These are phyloP conservation scores for Stylophora pistillata DNA, from an alignment of 64 coral and sea anemone genomes.

Conservation along the genomic window DNA sequence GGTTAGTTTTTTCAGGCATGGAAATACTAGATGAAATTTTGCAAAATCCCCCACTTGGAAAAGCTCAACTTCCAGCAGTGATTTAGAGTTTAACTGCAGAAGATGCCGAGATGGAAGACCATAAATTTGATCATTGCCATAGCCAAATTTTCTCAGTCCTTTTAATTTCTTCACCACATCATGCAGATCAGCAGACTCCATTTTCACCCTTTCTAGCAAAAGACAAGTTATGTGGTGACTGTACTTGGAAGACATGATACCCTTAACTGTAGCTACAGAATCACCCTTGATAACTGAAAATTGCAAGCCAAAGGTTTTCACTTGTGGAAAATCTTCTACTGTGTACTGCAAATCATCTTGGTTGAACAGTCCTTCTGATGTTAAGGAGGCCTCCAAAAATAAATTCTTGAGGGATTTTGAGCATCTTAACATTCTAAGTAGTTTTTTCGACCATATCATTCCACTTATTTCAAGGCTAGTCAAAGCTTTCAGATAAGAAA, in stretches of 20 bases:
- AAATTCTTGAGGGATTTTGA: slow-evolving; percentile 61
- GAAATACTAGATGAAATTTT: slow-evolving; percentile 60
- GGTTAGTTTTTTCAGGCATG: slow-evolving; percentile 52
- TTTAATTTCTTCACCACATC: slow-evolving; percentile 53
- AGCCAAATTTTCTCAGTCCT: slow-evolving; percentile 58
- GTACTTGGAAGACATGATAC: slow-evolving; percentile 43
- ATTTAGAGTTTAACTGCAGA: slow-evolving; percentile 57
- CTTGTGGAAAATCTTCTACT: slow-evolving; percentile 64
- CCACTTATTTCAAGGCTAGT: slow-evolving; percentile 70
- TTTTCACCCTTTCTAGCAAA: slow-evolving; percentile 64
- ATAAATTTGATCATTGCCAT: slow-evolving; percentile 83
- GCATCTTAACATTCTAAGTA: slow-evolving; percentile 70
- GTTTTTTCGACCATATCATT: slow-evolving; percentile 68
- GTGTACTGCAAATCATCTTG: slow-evolving; percentile 57
- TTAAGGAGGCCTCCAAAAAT: slow-evolving; percentile 53
- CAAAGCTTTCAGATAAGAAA: slow-evolving; percentile 27
- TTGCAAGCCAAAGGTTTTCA: slow-evolving; percentile 64
- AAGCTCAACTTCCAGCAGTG: slow-evolving; percentile 56
- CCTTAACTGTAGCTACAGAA: slow-evolving; percentile 39
- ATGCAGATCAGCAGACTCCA: slow-evolving; percentile 52
- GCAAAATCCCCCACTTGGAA: slow-evolving; percentile 86
- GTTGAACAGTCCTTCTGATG: slow-evolving; percentile 46
- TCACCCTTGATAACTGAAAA: slow-evolving; percentile 61
- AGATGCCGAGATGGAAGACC: slow-evolving; percentile 73
- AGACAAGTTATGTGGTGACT: slow-evolving; percentile 62